Conservation (phyloP, 2,113 vertebrate genomes). For the Esox niger region DNA sequence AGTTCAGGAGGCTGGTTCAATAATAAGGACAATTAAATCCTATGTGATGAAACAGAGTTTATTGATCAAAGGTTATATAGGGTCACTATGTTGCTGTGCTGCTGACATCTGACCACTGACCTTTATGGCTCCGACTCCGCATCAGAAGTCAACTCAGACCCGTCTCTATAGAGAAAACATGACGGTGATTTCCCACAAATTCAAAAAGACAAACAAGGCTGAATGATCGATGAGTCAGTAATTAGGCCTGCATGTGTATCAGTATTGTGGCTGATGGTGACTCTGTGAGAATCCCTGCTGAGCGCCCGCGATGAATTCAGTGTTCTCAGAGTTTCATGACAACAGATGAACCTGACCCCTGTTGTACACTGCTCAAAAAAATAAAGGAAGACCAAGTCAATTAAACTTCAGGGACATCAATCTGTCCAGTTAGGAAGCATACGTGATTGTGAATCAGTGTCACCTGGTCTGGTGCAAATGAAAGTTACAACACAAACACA, state of each 20-base stretch:
- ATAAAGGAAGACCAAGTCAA: too few species aligned
- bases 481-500: too few species aligned
- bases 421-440: too few species aligned
- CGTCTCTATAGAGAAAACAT: not conserved
- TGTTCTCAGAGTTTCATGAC: too few species aligned
- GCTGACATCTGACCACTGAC: not conserved
- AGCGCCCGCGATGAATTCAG: not conserved
- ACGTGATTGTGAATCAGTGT: too few species aligned
- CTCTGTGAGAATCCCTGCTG: not conserved
- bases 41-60: not conserved
- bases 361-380: too few species aligned
- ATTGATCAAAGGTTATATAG: not conserved
- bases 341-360: too few species aligned
- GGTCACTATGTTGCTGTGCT: not conserved
- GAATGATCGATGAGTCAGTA: not conserved
- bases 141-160: constrained; percentile 1
- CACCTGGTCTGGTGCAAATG: too few species aligned
- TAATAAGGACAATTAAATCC: not conserved
- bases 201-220: not conserved
- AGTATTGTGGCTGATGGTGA: not conserved
- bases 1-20: too few species aligned
- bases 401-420: too few species aligned
- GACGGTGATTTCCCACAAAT: not conserved
- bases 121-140: not conserved
- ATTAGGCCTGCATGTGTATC: not conserved